phyloP scores from a whole-genome alignment of 2,888 invertebrate genomes.

The Cephus pygmeus region DNA sequence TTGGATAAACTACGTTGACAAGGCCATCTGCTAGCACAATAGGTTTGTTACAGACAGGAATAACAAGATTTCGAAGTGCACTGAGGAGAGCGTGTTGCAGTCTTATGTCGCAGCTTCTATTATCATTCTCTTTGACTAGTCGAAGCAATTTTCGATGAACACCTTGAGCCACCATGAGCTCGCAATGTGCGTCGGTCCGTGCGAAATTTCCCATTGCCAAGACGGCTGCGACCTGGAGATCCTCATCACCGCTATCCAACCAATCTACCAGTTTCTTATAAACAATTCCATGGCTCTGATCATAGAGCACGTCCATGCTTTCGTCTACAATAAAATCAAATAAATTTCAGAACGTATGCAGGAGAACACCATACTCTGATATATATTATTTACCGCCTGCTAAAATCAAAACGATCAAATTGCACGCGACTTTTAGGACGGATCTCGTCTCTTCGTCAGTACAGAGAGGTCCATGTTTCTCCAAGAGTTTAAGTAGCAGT shows the following conservation, averaged over 20 bases:
- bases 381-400: constrained; percentile 77
- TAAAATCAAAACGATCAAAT: constrained; percentile 84
- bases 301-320: constrained; percentile 87
- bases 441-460: constrained; percentile 76
- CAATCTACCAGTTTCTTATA: constrained; percentile 81
- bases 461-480: constrained; percentile 74
- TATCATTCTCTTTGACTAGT: constrained; percentile 59
- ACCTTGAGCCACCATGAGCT: constrained; percentile 82
- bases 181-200: constrained; percentile 85
- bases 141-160: constrained; percentile 75
- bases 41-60: constrained; percentile 80
- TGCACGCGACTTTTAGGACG: constrained; percentile 85
- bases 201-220: constrained; percentile 92
- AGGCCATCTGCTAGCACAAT: constrained; percentile 79
- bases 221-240: constrained; percentile 84
- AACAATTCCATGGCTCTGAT: constrained; percentile 77
- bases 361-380: constrained; percentile 3
- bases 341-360: constrained; percentile 13
- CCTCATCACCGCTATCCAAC: constrained; percentile 79
- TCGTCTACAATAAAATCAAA: constrained; percentile 73
- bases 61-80: constrained; percentile 81
- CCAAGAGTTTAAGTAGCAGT: constrained; percentile 78
- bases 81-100: constrained; percentile 81
- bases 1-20: constrained; percentile 78
- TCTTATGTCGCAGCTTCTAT: constrained; percentile 53